These are phyloP conservation scores for Parnassius glacialis DNA, from an alignment of 2,888 invertebrate genomes.

Conservation along the genomic window DNA sequence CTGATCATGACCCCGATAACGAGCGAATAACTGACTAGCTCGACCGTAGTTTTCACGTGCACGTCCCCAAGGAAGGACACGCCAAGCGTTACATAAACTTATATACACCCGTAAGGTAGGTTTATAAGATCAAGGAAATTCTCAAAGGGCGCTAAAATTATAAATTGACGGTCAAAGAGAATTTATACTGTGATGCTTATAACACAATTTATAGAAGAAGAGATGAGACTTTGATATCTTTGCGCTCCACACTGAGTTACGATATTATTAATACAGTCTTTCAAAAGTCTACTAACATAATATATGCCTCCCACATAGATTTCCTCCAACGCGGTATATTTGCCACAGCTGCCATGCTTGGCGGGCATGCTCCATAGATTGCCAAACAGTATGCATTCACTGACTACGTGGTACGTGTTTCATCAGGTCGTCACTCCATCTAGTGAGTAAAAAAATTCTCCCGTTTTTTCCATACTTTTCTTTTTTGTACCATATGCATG, in stretches of 20 bases:
- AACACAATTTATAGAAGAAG: background rate
- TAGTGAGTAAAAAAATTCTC: too few species aligned
- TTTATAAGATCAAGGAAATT: constrained; percentile 6
- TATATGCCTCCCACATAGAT: too few species aligned
- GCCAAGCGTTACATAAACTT: constrained; percentile 15
- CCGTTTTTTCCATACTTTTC: constrained; percentile 33
- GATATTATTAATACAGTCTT: too few species aligned
- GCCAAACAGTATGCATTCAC: too few species aligned
- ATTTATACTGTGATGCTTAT: background rate
- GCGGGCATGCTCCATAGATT: too few species aligned
- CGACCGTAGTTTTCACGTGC: constrained; percentile 10
- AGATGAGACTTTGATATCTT: too few species aligned
- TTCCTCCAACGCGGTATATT: too few species aligned
- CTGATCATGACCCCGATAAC: constrained; percentile 14
- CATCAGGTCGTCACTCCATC: too few species aligned
- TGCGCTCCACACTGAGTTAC: too few species aligned
- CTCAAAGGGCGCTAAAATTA: constrained; percentile 3
- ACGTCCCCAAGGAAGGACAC: constrained; percentile 7
- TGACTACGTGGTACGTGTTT: too few species aligned
- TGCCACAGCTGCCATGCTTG: too few species aligned
- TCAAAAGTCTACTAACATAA: too few species aligned
- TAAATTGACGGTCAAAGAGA: background rate
- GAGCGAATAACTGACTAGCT: constrained; percentile 1
- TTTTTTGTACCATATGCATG: constrained; percentile 38
- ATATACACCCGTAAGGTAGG: constrained; percentile 4